These are phyloP conservation scores for Taeniopygia guttata DNA, from an alignment of 2,797 vertebrate genomes.

Conservation along the genomic window DNA sequence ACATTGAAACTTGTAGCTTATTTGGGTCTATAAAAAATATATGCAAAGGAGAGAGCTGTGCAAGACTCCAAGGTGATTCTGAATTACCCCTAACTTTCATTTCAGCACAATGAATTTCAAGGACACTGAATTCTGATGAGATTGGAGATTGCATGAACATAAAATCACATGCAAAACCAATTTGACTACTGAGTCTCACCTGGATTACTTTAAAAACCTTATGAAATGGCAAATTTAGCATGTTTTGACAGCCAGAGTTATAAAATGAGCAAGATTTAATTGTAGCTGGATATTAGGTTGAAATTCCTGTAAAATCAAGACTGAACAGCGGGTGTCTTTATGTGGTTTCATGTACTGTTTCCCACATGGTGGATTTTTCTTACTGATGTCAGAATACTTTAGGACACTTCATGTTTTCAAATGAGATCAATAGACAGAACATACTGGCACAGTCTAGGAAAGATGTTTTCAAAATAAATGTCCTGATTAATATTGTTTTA, in stretches of 20 bases:
- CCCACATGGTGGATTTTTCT: background rate
- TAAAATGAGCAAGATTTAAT: background rate
- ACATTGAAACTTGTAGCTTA: background rate
- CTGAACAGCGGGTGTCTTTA: background rate
- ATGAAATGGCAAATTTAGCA: conserved; percentile 18
- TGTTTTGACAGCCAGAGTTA: background rate
- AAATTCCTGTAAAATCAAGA: background rate
- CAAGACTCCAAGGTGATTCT: background rate
- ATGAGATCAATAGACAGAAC: background rate
- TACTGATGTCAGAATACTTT: background rate
- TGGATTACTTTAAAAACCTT: conserved; percentile 4
- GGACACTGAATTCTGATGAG: background rate
- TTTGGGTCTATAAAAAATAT: background rate
- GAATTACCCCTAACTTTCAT: background rate
- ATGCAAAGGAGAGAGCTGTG: background rate
- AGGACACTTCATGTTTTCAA: background rate
- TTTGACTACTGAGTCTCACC: background rate
- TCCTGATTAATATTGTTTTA: background rate
- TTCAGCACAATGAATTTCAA: background rate
- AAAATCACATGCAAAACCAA: background rate
- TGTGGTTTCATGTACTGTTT: background rate
- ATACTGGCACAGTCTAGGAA: background rate
- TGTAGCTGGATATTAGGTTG: background rate
- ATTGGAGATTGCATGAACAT: background rate
- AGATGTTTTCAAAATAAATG: background rate